Evolutionary conservation across 2,113 vertebrate species (phyloP).

Genomic region (Pogonocichla stellata): DNA sequence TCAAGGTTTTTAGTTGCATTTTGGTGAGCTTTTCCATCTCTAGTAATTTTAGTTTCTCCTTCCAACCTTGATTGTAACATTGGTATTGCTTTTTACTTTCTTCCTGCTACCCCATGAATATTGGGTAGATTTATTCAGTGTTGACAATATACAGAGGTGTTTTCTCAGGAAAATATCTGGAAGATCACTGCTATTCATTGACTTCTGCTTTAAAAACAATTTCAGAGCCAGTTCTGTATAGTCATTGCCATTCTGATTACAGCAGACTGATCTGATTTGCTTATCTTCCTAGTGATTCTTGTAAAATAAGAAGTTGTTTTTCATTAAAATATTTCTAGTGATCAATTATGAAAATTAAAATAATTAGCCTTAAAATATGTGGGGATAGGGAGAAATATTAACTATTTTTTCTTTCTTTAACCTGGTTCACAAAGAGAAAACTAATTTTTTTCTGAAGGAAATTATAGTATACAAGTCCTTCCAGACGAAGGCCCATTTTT

Average conservation of each 20-base stretch:
- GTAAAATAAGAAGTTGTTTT: not conserved
- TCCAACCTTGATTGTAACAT: not conserved
- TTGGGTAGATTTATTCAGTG: not conserved
- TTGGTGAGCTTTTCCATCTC: not conserved
- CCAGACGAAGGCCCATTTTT: slow-evolving; percentile 34
- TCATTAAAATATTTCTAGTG: not conserved
- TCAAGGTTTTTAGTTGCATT: not conserved
- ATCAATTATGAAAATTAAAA: slow-evolving; percentile 1
- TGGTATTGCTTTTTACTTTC: not conserved
- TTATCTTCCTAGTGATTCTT: not conserved
- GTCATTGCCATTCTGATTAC: not conserved
- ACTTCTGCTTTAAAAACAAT: not conserved
- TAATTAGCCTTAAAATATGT: not conserved
- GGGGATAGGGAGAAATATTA: not conserved
- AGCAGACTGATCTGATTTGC: not conserved
- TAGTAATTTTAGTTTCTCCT: not conserved
- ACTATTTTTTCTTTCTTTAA: slow-evolving; percentile 31
- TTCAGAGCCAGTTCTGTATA: not conserved
- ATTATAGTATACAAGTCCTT: not conserved
- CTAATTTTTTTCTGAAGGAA: not conserved
- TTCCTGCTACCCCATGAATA: not conserved
- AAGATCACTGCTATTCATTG: not conserved
- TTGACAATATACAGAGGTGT: not conserved
- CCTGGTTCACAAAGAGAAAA: not conserved
- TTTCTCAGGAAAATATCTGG: not conserved